phyloP scores from a whole-genome alignment of 2,888 invertebrate genomes.

The Mythimna loreyi region DNA sequence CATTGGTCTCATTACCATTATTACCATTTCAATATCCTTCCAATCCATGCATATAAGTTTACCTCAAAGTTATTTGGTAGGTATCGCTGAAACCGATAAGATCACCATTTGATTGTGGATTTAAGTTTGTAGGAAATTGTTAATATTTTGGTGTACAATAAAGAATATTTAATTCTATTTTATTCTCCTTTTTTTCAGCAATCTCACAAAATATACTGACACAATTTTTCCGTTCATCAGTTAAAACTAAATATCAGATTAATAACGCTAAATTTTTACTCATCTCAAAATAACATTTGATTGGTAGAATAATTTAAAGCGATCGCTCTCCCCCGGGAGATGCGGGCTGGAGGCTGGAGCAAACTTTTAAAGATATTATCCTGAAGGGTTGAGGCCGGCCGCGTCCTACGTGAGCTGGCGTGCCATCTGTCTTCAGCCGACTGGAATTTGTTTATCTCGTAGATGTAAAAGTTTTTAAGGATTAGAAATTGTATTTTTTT shows the following conservation, averaged over 20 bases:
- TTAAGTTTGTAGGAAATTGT: no score
- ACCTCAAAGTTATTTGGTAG: no score
- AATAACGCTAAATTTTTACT: conserved; percentile 33
- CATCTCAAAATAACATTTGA: conserved; percentile 80
- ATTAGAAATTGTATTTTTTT: conserved; percentile 40
- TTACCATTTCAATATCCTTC: no score
- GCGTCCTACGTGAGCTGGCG: conserved; percentile 86
- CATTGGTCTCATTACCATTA: no score
- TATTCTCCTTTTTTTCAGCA: no score
- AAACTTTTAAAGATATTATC: conserved; percentile 91
- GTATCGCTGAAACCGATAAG: no score
- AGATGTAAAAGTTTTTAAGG: conserved; percentile 60
- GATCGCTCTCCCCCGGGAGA: conserved; percentile 74
- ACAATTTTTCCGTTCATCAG: neutral
- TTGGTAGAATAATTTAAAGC: conserved; percentile 85
- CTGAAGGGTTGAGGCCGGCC: conserved; percentile 85
- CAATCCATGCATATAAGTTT: no score
- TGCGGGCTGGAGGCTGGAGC: conserved; percentile 71
- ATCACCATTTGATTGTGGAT: no score
- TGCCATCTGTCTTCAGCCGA: conserved; percentile 87
- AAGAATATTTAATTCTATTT: no score
- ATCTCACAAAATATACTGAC: no score
- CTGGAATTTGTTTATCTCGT: conserved; percentile 84
- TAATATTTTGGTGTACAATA: no score
- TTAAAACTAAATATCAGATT: neutral